Conservation (phyloP, 2,888 invertebrate species). For the Villa cingulata region DNA sequence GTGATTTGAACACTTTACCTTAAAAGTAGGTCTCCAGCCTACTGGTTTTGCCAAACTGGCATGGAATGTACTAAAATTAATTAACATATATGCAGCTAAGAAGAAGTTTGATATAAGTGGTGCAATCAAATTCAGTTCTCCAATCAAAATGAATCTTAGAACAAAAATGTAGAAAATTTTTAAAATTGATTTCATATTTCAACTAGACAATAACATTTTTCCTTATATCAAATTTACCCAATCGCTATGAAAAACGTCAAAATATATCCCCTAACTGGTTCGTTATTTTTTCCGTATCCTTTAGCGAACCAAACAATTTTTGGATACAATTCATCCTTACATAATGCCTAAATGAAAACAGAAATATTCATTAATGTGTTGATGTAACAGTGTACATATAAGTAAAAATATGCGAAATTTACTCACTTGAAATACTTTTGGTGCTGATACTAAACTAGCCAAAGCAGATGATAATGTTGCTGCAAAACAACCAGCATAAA, state of each 20-base stretch:
- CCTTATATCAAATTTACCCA: constrained; percentile 45
- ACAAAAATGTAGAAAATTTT: not conserved
- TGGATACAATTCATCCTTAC: constrained; percentile 89
- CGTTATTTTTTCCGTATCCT: constrained; percentile 67
- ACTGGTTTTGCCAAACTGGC: constrained; percentile 78
- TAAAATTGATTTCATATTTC: too few relatives aligned
- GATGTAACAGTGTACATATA: not conserved
- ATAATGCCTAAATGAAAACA: constrained; percentile 48
- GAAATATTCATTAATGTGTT: not conserved
- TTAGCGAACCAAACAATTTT: constrained; percentile 81
- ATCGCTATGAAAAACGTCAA: constrained; percentile 85
- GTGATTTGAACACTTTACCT: constrained; percentile 42
- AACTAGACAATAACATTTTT: not conserved
- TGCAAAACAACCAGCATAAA: constrained; percentile 94
- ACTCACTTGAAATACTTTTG: constrained; percentile 69
- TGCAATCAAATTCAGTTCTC: constrained; percentile 76
- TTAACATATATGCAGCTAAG: constrained; percentile 81
- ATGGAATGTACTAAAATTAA: constrained; percentile 92
- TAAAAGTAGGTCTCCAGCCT: constrained; percentile 80
- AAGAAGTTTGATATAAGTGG: constrained; percentile 90
- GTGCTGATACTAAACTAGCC: constrained; percentile 91
- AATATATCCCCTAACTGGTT: constrained; percentile 79
- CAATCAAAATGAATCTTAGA: constrained; percentile 40
- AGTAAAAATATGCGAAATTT: not conserved
- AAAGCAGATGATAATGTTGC: constrained; percentile 93